phyloP scores from a whole-genome alignment of 2,888 invertebrate genomes.

The Chironomus riparius region DNA sequence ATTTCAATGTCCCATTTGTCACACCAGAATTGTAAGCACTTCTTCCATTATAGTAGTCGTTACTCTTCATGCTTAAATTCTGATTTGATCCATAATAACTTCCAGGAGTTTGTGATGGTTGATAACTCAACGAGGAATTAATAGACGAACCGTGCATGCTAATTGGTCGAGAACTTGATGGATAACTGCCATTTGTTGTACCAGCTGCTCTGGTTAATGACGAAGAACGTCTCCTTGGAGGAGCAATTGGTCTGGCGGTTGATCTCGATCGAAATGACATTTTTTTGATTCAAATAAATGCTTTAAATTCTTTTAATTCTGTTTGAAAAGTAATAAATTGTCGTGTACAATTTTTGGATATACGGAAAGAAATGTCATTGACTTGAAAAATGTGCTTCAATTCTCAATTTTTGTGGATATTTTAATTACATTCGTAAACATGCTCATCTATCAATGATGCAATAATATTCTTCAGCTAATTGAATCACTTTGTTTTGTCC shows the following conservation, averaged over 20 bases:
- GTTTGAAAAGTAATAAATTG: too few relatives aligned
- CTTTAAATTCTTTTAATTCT: not conserved
- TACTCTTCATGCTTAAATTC: constrained; percentile 1
- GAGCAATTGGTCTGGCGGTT: constrained; percentile 40
- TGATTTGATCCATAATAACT: constrained; percentile 23
- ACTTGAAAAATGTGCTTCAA: too few relatives aligned
- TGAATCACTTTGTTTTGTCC: too few relatives aligned
- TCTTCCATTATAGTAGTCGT: not conserved
- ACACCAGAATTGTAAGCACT: not conserved
- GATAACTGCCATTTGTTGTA: constrained; percentile 31
- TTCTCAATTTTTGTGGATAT: too few relatives aligned
- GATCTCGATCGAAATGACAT: constrained; percentile 43
- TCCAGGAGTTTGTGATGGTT: not conserved
- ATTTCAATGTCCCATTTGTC: constrained; percentile 5
- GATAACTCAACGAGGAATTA: not conserved
- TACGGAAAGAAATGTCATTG: too few relatives aligned
- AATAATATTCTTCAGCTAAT: too few relatives aligned
- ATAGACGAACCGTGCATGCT: constrained; percentile 14
- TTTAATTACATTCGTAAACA: too few relatives aligned
- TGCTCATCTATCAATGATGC: too few relatives aligned
- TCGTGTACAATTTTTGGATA: too few relatives aligned
- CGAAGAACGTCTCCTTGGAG: constrained; percentile 44
- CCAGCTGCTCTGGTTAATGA: constrained; percentile 39
- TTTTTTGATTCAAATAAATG: constrained; percentile 20
- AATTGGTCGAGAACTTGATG: constrained; percentile 29